Percentiles rank a stretch among this genome's conserved stretches.
phyloP scores from a whole-genome alignment of 2,797 vertebrate species.

The Carcharodon carcharias region DNA sequence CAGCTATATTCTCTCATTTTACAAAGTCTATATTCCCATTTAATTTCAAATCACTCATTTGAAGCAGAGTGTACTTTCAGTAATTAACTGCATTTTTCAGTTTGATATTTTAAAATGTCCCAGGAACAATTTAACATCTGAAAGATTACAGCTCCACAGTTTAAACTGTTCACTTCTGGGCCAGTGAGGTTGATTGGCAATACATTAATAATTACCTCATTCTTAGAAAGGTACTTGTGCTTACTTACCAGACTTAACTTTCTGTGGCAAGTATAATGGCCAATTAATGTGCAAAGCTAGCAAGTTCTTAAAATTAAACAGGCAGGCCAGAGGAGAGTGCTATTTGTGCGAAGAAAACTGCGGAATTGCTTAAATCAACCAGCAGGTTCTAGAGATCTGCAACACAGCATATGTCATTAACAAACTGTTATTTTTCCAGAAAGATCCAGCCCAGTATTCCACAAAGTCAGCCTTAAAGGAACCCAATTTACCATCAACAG shows the following conservation, averaged over 20 bases:
- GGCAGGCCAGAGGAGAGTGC: neutral
- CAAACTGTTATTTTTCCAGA: neutral
- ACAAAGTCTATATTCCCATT: neutral
- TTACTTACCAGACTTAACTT: neutral
- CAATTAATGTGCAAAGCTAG: neutral
- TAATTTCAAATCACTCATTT: neutral
- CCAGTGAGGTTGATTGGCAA: neutral
- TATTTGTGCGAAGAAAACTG: neutral
- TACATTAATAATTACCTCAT: neutral
- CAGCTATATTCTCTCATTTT: neutral
- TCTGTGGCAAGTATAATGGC: neutral
- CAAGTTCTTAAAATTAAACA: neutral
- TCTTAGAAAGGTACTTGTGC: neutral
- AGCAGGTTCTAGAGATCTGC: neutral
- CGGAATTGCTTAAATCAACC: neutral
- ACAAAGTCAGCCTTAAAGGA: neutral
- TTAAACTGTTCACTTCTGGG: neutral
- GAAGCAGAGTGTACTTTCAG: neutral
- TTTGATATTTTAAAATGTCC: neutral
- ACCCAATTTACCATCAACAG: neutral
- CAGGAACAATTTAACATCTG: neutral
- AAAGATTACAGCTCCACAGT: neutral
- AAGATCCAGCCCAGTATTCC: neutral
- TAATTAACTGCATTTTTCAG: neutral
- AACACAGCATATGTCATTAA: neutral